phyloP scores from a whole-genome alignment of 2,113 vertebrate species.

The Lagopus leucura region DNA sequence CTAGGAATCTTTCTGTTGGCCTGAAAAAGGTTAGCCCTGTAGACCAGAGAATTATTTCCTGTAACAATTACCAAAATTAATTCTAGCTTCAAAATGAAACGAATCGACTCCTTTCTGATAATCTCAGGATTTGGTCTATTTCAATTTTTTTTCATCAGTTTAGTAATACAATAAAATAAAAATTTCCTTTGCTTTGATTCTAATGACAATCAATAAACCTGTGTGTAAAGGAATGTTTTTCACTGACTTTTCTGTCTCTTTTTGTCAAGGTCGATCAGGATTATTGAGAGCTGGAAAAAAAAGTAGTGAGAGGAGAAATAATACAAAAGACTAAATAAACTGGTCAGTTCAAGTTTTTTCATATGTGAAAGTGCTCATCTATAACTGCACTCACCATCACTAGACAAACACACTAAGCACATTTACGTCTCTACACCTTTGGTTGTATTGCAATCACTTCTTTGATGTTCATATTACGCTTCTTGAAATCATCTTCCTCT shows the following conservation, averaged over 20 bases:
- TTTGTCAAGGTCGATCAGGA: neutral
- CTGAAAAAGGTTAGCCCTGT: neutral
- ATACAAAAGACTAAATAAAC: neutral
- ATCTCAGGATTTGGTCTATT: neutral
- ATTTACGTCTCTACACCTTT: neutral
- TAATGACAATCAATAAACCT: neutral
- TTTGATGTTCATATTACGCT: neutral
- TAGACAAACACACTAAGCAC: neutral
- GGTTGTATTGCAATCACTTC: neutral
- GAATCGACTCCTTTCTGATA: neutral
- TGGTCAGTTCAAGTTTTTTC: neutral
- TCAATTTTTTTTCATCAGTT: neutral
- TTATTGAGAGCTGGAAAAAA: neutral
- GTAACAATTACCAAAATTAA: neutral
- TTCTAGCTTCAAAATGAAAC: constrained; percentile 2
- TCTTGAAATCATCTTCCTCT: neutral
- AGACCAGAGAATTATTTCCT: neutral
- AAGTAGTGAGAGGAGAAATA: neutral
- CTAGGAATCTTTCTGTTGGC: neutral
- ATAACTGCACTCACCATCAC: neutral
- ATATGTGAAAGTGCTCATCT: neutral
- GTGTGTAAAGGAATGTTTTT: neutral
- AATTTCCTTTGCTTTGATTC: neutral
- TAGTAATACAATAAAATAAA: neutral
- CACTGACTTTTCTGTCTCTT: neutral